These are phyloP conservation scores for Sebastes kiyomatsui DNA, from an alignment of 2,797 vertebrate genomes.

Conservation along the genomic window DNA sequence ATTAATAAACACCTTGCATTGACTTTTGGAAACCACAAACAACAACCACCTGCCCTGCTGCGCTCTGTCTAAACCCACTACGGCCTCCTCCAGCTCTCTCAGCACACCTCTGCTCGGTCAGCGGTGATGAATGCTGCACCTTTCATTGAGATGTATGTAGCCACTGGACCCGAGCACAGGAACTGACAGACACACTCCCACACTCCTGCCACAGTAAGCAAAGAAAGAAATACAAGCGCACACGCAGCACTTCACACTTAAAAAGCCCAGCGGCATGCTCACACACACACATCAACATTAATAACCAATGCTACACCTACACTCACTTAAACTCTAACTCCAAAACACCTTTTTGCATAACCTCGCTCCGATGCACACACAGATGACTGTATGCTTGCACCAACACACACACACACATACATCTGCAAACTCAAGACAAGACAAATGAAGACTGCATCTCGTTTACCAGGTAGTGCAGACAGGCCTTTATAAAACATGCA, in stretches of 20 bases:
- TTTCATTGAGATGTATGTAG: conserved; percentile 52
- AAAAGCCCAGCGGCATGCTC: background rate
- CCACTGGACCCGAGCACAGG: conserved; percentile 12
- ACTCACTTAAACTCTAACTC: conserved; percentile 23
- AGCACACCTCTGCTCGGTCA: conserved; percentile 6
- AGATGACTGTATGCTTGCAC: background rate
- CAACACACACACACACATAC: background rate
- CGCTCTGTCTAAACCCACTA: background rate
- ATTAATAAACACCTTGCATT: conserved; percentile 27
- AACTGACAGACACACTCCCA: background rate
- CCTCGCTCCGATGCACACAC: background rate
- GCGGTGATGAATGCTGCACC: conserved; percentile 50
- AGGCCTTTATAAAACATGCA: conserved; percentile 72
- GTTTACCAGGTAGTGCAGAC: conserved; percentile 55
- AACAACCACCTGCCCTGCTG: conserved; percentile 18
- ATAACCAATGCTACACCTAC: conserved; percentile 33
- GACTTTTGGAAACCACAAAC: conserved; percentile 5
- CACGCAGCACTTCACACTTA: background rate
- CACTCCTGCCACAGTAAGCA: background rate
- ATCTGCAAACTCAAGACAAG: conserved; percentile 35
- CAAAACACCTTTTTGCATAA: background rate
- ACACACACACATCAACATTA: conserved; percentile 24
- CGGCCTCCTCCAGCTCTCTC: conserved; percentile 11
- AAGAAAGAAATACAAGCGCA: background rate
- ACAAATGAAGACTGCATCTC: conserved; percentile 61